Conservation (phyloP, 2,888 invertebrate genomes). For the Drosophila paracracens region DNA sequence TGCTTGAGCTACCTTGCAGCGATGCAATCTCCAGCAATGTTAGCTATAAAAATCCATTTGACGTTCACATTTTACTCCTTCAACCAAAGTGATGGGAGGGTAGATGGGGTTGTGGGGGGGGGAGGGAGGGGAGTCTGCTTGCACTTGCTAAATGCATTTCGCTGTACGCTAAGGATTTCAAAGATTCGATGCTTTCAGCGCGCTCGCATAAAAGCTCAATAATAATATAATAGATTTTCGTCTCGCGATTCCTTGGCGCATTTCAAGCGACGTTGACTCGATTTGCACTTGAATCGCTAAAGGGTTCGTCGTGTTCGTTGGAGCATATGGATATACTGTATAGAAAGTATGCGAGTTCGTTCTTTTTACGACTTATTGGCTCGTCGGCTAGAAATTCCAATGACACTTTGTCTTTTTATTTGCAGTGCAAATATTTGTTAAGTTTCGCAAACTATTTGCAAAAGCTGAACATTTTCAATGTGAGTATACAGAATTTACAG, state of each 20-base stretch:
- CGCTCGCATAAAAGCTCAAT: slow-evolving; percentile 66
- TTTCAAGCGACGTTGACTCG: slow-evolving; percentile 55
- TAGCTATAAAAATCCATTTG: slow-evolving; percentile 54
- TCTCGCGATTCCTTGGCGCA: slow-evolving; percentile 46
- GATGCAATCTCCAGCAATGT: slow-evolving; percentile 5
- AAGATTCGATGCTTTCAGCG: slow-evolving; percentile 49
- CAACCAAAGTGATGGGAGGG: not conserved
- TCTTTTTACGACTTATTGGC: slow-evolving; percentile 43
- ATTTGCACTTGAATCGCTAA: slow-evolving; percentile 56
- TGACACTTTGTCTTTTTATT: slow-evolving; percentile 25
- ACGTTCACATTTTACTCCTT: slow-evolving; percentile 45
- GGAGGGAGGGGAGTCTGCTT: not conserved
- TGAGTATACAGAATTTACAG: slow-evolving; percentile 8
- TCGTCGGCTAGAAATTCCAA: slow-evolving; percentile 31
- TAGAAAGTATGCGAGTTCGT: slow-evolving; percentile 14
- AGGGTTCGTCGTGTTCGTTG: slow-evolving; percentile 2
- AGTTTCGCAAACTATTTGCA: slow-evolving; percentile 48
- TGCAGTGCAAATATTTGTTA: slow-evolving; percentile 49
- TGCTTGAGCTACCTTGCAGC: slow-evolving; percentile 36
- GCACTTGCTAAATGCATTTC: slow-evolving; percentile 58
- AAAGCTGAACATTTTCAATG: slow-evolving; percentile 11
- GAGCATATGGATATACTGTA: not conserved
- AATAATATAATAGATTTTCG: slow-evolving; percentile 67
- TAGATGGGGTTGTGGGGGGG: not conserved
- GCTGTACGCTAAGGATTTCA: slow-evolving; percentile 49